Percentiles rank a stretch among this genome's conserved stretches.
phyloP scores from a whole-genome alignment of 2,797 vertebrate species.

The Sitta carolinensis region DNA sequence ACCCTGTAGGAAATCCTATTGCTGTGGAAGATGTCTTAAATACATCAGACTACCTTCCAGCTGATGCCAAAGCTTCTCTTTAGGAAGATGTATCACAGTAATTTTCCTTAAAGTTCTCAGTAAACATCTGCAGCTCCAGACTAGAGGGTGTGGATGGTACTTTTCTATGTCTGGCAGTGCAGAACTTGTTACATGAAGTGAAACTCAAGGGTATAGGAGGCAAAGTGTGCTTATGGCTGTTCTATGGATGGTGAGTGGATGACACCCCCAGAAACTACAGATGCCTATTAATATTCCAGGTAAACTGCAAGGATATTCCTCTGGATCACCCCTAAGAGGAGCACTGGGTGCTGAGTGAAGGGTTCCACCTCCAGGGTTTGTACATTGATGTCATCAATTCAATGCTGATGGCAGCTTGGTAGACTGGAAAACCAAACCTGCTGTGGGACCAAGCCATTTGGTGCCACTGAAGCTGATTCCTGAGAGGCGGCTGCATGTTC shows the following conservation, averaged over 20 bases:
- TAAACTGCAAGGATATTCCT: neutral
- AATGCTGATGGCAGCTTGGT: neutral
- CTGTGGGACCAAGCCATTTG: neutral
- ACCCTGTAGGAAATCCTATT: neutral
- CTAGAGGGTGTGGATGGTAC: neutral
- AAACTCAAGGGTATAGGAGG: neutral
- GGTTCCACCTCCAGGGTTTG: neutral
- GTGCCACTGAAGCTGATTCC: neutral
- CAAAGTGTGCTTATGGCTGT: neutral
- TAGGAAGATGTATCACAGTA: neutral
- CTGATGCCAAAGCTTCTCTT: neutral
- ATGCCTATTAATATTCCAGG: neutral
- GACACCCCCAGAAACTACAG: neutral
- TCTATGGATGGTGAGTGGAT: neutral
- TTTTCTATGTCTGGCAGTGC: neutral
- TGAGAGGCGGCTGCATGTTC: neutral
- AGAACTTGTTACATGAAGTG: neutral
- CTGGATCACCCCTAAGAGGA: neutral
- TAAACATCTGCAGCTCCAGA: neutral
- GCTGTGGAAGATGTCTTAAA: neutral
- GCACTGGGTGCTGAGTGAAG: accelerated
- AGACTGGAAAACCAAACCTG: neutral
- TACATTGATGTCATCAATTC: neutral
- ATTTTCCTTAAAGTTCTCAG: neutral
- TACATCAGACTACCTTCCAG: neutral